Evolutionary conservation across 2,797 vertebrate genomes (phyloP), one percentile per base, ranked within the genome.

Genomic region (Myotis findleyi): DNA sequence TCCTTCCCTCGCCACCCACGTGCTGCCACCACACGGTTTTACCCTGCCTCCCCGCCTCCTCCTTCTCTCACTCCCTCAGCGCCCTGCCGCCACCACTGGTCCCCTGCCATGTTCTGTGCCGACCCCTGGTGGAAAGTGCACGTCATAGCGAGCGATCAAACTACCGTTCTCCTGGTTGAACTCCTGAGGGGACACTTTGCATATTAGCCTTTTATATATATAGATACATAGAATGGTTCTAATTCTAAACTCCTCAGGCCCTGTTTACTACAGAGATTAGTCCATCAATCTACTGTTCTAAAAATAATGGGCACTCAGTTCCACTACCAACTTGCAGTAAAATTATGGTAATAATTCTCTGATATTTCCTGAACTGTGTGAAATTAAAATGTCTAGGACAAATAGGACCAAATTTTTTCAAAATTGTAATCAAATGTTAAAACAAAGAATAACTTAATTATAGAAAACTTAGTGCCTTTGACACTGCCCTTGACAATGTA

Each of bases 371-470:
- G n/a, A 87, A 64, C 13, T 62, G 14, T 21, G 79, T 73, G 57
- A 91, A 95, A 93, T 93, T 41, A 93, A 94, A 93, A 94, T 82
- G 5, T 41, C 79, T 27, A 84, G 27, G 59, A 87, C 10, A 96
- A 59, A 92, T 6, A 90, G 62, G 84, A 76, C 7, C 4, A 84
- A 88, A 59, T n/a, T 94, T 93, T 86, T 80, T 83, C 20, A 14
- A 91, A 95, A 88, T 0, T 33, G 44, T 47, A 95, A 93, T 92
- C 68, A 97, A 96, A 93, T 76, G 77, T 55, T 73, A 59, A 76
- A 86, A 86, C 66, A 91, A 82, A 92, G 0, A 51, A 10, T 55
- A 53, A 57, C 55, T 96, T 97, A 93, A 95, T 97, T 96, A 95
- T 88, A 95, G 81, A 49, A 81, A 90, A 3, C 41, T 16, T 0